Evolutionary conservation across 2,888 invertebrate genomes (phyloP), one percentile per base, ranked within the genome.

Genomic region (Hofmannophila pseudospretella): DNA sequence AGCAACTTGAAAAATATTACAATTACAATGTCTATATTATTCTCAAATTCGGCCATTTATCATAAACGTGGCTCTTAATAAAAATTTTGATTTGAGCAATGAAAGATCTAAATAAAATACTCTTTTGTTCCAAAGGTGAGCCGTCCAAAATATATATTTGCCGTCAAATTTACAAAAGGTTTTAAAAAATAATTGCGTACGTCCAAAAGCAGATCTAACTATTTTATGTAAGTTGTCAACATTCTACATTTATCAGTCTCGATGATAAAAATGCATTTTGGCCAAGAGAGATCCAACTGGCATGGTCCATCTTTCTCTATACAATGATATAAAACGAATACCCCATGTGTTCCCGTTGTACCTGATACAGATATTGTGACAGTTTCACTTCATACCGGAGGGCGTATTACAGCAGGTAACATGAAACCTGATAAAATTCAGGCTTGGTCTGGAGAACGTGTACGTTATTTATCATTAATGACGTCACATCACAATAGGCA

Each of bases 221-320:
- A 79, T 73, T 67, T 70, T 66, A 54, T 66, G 73, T 67, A 67
- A 67, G 66, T 70, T 60, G 67, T 80, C 76, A 75, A 78, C 78
- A 68, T 72, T 74, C 74, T 84, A 84, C 65, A 65, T 71, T n/a
- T 76, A 85, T 85, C 85, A 85, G 86, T 86, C 85, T 86, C 82
- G 78, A 78, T 76, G 70, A 74, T 77, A 67, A 70, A 79, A 80
- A 84, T 77, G 80, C 78, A 64, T 78, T 84, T 84, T 85, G 85
- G 85, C 85, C 82, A 70, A 80, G 80, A 84, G 84, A 79, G 67
- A 73, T 77, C 79, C 69, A 68, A 71, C 71, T 56, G 63, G 74
- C 68, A 55, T 70, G 74, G 73, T 74, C 69, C 64, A 32, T 44
- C 39, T 41, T 39, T 36, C 36, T 47, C 44, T 61, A 53, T 53